A percentile compares a stretch with the other conserved stretches of the same genome.
These are phyloP conservation scores for Clamator glandarius DNA, from an alignment of 2,797 vertebrate genomes.

Conservation along the genomic window DNA sequence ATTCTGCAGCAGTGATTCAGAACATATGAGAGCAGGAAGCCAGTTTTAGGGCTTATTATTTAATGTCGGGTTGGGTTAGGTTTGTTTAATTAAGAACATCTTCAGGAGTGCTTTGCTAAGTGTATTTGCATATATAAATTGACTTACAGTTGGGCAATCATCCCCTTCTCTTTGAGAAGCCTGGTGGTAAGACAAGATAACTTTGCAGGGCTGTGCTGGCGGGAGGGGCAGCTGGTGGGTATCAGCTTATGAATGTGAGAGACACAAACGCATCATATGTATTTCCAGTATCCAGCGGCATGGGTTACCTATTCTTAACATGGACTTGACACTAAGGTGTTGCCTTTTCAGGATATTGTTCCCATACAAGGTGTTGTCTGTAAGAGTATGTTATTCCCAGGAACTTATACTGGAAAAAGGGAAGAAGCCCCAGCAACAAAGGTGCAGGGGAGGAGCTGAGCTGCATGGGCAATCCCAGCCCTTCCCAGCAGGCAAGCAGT, in stretches of 20 bases:
- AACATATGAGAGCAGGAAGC: constrained; percentile 25
- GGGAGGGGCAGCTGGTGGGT: neutral
- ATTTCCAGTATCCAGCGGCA: neutral
- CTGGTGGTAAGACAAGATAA: neutral
- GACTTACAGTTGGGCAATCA: neutral
- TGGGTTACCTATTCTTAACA: neutral
- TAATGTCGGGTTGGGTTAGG: neutral
- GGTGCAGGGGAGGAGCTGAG: neutral
- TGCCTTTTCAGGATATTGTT: neutral
- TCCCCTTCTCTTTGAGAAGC: neutral
- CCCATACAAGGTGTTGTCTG: rapidly evolving
- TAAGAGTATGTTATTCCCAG: rapidly evolving
- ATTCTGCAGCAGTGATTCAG: neutral
- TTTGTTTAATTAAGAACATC: constrained; percentile 40
- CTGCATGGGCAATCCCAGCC: neutral
- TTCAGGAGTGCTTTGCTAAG: neutral
- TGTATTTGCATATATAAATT: neutral
- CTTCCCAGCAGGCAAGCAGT: neutral
- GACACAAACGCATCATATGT: too few relatives aligned
- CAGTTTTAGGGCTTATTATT: neutral
- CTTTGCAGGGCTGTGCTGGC: neutral
- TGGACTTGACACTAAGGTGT: rapidly evolving
- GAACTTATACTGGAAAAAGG: neutral
- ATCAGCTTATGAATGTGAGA: neutral
- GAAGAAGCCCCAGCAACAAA: rapidly evolving